phyloP scores from a whole-genome alignment of 2,888 invertebrate species.

The Subacronicta megacephala region DNA sequence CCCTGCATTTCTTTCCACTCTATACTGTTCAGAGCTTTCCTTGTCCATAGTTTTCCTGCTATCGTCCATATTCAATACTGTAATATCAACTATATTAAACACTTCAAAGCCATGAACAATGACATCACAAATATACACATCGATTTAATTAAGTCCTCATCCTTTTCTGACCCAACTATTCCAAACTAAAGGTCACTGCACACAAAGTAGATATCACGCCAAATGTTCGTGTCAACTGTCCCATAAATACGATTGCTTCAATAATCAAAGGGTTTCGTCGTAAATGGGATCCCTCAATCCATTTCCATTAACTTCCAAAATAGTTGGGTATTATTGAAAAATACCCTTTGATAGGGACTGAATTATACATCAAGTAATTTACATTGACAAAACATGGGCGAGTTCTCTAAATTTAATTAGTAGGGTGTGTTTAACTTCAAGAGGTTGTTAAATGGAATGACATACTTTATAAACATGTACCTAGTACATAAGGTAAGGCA shows the following conservation, averaged over 20 bases:
- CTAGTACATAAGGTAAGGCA: no score
- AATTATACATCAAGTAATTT: slow-evolving; percentile 23
- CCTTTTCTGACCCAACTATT: background rate
- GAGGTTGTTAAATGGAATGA: background rate
- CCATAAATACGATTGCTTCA: slow-evolving; percentile 13
- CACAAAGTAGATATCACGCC: background rate
- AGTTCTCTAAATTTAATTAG: background rate
- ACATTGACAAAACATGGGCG: slow-evolving; percentile 1
- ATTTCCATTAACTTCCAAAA: slow-evolving; percentile 33
- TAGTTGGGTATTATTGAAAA: slow-evolving; percentile 11
- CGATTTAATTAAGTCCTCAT: background rate
- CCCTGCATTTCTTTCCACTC: no score
- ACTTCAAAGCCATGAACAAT: no score
- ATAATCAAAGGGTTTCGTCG: slow-evolving; percentile 24
- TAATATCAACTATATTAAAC: no score
- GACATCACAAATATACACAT: background rate
- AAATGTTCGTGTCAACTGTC: slow-evolving; percentile 12
- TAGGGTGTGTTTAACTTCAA: background rate
- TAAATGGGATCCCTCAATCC: slow-evolving; percentile 21
- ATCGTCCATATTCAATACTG: no score
- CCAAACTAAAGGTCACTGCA: background rate
- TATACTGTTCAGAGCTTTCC: no score
- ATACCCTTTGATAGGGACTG: background rate
- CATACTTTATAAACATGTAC: no score
- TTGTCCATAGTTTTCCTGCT: no score